Base-by-base conservation (phyloP, 2,113 vertebrate species). In the Suricata suricatta region DNA sequence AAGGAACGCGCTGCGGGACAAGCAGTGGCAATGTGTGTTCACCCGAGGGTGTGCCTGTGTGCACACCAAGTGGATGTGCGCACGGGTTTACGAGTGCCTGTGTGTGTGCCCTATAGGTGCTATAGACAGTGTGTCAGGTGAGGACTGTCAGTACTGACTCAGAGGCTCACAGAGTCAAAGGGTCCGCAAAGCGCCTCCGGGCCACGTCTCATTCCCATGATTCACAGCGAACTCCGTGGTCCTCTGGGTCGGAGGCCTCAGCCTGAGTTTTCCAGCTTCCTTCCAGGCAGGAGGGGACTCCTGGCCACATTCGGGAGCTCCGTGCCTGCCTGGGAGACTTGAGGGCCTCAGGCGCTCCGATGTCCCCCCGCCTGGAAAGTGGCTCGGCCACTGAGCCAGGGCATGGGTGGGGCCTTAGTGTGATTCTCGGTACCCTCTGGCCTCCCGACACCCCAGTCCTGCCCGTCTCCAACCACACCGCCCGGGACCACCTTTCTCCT, bases 331-430 rank as follows among this genome's bases (percentile, higher is more conserved):
- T 21, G 10, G 29, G 47, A 63, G n/a, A 50, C 3, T 11, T 0
- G 10, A 47, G 44, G 44, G 25, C 10, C 60, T 38, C 47, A 38
- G 5, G 35, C 29, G 0, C n/a, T 68, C 81, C n/a, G 13, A 27
- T 10, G 60, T 23, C 5, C 41, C 7, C 52, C 52, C 2, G 10
- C 25, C 41, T 38, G 27, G 5, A 41, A 38, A 82, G 50, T 52
- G 0, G 0, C 60, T 50, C 15, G 17, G 47, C 68, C 44, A 25
- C 0, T 27, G 52, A 16, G 44, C 1, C 25, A 0, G 0, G 52
- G 50, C 41, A 47, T 35, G 10, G 1, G 38, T 1, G 27, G 17
- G 52, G 21, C 2, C 63, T 52, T 25, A 19, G 63, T 23, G 15
- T 76, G 27, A 33, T 23, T 47, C 27, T 44, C 4, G 0, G 68